Conservation (phyloP, 2,888 invertebrate species). For the Thymelicus lineola region DNA sequence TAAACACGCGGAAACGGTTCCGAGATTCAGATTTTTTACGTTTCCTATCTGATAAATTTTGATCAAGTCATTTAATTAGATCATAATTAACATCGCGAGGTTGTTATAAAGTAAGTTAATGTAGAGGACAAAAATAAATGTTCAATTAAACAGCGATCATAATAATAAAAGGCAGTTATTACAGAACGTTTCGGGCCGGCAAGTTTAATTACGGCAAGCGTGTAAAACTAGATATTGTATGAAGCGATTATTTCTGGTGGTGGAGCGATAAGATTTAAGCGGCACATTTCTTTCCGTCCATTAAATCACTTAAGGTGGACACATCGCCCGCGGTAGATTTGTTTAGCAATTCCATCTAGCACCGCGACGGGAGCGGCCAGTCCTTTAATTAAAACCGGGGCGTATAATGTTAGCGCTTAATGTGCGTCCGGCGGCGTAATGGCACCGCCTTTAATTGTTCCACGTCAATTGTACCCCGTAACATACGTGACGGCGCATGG, state of each 20-base stretch:
- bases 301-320: conserved; percentile 86
- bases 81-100: conserved; percentile 9
- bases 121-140: conserved; percentile 4
- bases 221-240: conserved; percentile 35
- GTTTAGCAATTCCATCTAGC: conserved; percentile 84
- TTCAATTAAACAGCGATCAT: background rate
- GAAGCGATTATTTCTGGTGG: conserved; percentile 47
- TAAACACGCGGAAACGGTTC: background rate
- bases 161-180: background rate
- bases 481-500: conserved; percentile 44
- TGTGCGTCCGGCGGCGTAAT: conserved; percentile 80
- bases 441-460: conserved; percentile 78
- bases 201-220: conserved; percentile 7
- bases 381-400: conserved; percentile 84
- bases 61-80: conserved; percentile 10
- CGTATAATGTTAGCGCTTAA: conserved; percentile 80
- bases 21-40: conserved; percentile 1
- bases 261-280: conserved; percentile 68
- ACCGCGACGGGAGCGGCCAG: conserved; percentile 68
- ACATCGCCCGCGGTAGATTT: conserved; percentile 82
- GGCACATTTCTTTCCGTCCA: conserved; percentile 82
- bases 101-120: conserved; percentile 1
- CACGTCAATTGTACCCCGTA: conserved; percentile 73
- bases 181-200: conserved; percentile 3
- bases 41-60: conserved; percentile 5